Evolutionary conservation across 2,888 invertebrate genomes (phyloP).

Genomic region (Cantharis rufa): DNA sequence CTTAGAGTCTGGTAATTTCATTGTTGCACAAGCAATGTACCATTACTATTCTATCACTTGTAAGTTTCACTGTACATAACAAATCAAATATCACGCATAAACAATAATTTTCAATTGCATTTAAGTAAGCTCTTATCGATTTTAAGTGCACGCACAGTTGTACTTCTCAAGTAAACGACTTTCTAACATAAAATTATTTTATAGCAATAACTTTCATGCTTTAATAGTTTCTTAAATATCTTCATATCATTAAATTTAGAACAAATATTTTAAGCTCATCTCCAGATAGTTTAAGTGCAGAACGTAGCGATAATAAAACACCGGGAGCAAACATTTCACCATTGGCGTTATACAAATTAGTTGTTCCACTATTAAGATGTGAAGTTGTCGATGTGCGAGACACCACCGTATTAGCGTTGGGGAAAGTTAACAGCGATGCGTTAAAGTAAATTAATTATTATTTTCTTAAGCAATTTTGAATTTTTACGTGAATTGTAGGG

Average conservation of each 20-base stretch:
- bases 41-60: neutral
- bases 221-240: neutral
- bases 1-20: neutral
- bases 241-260: neutral
- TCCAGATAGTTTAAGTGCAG: conserved; percentile 85
- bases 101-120: neutral
- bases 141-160: neutral
- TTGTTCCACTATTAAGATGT: conserved; percentile 89
- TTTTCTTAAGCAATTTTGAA: neutral
- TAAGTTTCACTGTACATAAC: neutral
- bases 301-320: conserved; percentile 78
- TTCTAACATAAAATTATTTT: neutral
- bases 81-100: neutral
- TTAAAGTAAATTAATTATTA: conserved; percentile 73
- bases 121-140: neutral
- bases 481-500: conserved; percentile 63
- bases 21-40: conserved; percentile 4
- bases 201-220: neutral
- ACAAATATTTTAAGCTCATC: conserved; percentile 70
- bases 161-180: neutral
- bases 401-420: conserved; percentile 90
- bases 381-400: conserved; percentile 94
- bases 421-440: conserved; percentile 92
- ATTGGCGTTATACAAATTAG: conserved; percentile 85
- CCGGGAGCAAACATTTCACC: conserved; percentile 78